A percentile compares a stretch with the other conserved stretches of the same genome.
phyloP scores from a whole-genome alignment of 2,113 vertebrate species.

The Varanus salvator region DNA sequence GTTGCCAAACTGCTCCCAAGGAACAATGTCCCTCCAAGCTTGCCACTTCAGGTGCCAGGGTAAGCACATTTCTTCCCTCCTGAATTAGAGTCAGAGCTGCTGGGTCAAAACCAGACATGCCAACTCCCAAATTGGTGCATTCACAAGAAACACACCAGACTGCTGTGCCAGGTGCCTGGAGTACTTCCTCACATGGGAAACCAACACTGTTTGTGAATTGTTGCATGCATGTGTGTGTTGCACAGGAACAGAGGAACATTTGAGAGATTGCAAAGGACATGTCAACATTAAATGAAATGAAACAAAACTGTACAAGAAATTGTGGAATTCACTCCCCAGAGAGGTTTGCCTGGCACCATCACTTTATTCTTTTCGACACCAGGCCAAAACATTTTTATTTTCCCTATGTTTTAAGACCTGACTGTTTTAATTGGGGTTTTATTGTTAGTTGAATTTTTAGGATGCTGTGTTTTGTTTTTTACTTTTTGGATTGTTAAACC shows the following conservation, averaged over 20 bases:
- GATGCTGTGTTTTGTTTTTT: too few species aligned
- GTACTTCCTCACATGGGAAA: not conserved
- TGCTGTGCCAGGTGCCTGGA: not conserved
- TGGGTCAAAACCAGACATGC: not conserved
- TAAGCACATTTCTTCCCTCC: not conserved
- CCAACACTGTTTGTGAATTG: not conserved
- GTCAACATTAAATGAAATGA: not conserved
- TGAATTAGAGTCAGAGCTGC: not conserved
- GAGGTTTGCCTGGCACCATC: too few species aligned
- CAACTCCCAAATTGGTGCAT: not conserved
- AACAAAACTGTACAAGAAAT: not conserved
- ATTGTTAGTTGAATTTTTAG: too few species aligned
- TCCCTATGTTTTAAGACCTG: too few species aligned
- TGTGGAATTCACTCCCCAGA: too few species aligned
- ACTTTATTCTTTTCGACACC: too few species aligned
- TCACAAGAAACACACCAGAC: not conserved
- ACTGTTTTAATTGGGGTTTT: too few species aligned
- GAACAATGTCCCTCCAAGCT: not conserved
- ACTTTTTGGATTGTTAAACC: too few species aligned
- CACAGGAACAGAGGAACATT: not conserved
- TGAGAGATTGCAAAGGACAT: not conserved
- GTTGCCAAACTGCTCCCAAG: not conserved
- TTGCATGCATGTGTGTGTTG: not conserved
- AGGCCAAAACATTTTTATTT: too few species aligned
- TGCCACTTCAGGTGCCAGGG: not conserved